phyloP scores from a whole-genome alignment of 2,888 invertebrate genomes.

The Luffia ferchaultella region DNA sequence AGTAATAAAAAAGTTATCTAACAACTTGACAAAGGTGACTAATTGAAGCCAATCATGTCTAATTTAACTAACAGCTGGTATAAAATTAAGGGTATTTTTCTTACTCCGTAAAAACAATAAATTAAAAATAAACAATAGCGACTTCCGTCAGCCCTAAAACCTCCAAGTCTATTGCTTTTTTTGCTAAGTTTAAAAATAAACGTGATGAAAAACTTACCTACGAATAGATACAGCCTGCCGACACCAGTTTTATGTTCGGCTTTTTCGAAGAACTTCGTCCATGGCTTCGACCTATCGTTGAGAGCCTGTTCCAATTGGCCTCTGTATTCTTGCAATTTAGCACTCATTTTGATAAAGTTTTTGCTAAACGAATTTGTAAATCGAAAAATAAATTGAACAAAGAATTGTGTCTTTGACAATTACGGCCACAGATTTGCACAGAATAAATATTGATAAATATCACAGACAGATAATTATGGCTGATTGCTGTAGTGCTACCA shows the following conservation, averaged over 20 bases:
- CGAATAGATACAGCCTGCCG: conserved; percentile 77
- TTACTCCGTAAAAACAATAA: no score
- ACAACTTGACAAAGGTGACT: neutral
- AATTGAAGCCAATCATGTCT: neutral
- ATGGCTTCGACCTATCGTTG: conserved; percentile 74
- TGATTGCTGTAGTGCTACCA: conserved; percentile 10
- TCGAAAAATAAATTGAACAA: neutral
- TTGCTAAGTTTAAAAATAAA: conserved; percentile 62
- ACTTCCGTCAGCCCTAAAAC: no score
- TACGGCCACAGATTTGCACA: conserved; percentile 28
- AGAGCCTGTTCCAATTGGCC: conserved; percentile 68
- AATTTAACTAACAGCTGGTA: neutral
- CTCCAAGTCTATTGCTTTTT: no score
- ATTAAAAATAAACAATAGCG: no score
- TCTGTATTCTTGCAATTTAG: conserved; percentile 59
- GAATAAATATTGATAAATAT: conserved; percentile 25
- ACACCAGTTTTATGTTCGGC: conserved; percentile 78
- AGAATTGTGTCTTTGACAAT: conserved; percentile 21
- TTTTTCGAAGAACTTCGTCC: conserved; percentile 71
- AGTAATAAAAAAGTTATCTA: neutral
- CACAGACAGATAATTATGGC: conserved; percentile 36
- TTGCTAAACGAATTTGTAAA: conserved; percentile 19
- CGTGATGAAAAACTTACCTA: conserved; percentile 70
- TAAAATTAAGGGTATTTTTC: no score
- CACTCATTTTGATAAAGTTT: conserved; percentile 32